These are phyloP conservation scores for Sebastes jordani DNA, from an alignment of 2,797 vertebrate species.

Conservation along the genomic window DNA sequence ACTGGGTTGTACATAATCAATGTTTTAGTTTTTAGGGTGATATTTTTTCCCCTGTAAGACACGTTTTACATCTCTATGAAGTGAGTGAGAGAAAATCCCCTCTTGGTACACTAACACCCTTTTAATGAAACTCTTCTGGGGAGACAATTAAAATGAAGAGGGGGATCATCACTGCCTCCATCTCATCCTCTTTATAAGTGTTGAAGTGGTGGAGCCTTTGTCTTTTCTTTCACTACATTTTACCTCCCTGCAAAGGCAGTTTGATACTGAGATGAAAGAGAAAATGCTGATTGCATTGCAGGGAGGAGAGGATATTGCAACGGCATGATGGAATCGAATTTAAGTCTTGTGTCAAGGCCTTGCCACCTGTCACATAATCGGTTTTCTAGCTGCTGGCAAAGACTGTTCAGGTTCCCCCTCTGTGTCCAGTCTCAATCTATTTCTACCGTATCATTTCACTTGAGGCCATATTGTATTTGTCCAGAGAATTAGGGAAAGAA, in stretches of 20 bases:
- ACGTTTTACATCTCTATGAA: neutral
- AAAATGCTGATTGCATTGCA: slow-evolving; percentile 8
- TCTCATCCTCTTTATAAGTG: neutral
- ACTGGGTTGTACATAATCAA: neutral
- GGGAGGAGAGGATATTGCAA: slow-evolving; percentile 5
- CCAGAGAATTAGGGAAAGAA: neutral
- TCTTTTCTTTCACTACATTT: neutral
- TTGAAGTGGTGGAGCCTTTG: neutral
- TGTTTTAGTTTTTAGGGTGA: neutral
- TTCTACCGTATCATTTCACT: neutral
- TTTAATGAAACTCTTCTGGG: slow-evolving; percentile 18
- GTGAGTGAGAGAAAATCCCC: neutral
- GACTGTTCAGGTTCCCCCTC: neutral
- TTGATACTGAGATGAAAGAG: slow-evolving; percentile 5
- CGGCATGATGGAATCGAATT: slow-evolving; percentile 27
- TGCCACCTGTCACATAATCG: slow-evolving; percentile 41
- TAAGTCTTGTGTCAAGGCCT: slow-evolving; percentile 21
- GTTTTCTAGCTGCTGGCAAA: slow-evolving; percentile 6
- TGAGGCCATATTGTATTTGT: neutral
- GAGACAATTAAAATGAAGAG: slow-evolving; percentile 12
- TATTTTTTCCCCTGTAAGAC: neutral
- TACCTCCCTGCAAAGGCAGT: neutral
- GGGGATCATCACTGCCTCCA: neutral
- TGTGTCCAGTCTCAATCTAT: neutral
- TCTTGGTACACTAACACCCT: neutral